Conservation (phyloP, 2,797 vertebrate species). For the Sebastes oblongus region DNA sequence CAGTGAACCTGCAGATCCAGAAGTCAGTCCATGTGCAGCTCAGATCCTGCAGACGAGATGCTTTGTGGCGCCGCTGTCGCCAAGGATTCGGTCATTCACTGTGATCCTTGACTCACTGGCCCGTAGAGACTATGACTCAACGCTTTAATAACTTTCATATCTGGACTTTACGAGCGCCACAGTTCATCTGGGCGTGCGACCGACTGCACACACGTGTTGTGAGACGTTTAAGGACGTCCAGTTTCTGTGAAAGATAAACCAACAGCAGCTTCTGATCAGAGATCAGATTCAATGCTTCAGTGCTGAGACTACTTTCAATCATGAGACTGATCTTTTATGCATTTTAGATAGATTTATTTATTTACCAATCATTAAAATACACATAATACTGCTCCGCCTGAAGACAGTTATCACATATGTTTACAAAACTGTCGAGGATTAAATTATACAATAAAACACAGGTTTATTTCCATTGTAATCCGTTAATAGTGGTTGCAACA, state of each 20-base stretch:
- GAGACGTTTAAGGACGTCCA: no score
- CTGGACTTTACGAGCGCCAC: neutral
- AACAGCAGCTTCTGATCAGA: neutral
- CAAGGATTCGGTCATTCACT: conserved; percentile 15
- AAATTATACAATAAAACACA: no score
- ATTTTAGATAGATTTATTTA: no score
- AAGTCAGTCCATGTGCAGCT: neutral
- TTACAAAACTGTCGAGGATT: no score
- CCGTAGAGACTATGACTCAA: conserved; percentile 15
- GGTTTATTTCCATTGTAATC: no score
- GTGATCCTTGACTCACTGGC: neutral
- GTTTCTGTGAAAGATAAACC: neutral
- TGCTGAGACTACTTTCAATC: no score
- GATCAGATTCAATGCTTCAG: no score
- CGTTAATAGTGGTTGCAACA: no score
- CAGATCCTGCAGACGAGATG: neutral
- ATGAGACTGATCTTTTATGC: neutral
- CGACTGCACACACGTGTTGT: neutral
- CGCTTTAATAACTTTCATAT: conserved; percentile 16
- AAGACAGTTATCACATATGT: rapidly evolving
- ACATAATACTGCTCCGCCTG: no score
- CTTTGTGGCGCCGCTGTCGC: neutral
- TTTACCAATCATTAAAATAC: no score
- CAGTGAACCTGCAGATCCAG: neutral
- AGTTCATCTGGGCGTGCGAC: neutral